These are phyloP conservation scores for Heterodera carotae DNA, from an alignment of 1,140 invertebrate species.

Conservation along the genomic window DNA sequence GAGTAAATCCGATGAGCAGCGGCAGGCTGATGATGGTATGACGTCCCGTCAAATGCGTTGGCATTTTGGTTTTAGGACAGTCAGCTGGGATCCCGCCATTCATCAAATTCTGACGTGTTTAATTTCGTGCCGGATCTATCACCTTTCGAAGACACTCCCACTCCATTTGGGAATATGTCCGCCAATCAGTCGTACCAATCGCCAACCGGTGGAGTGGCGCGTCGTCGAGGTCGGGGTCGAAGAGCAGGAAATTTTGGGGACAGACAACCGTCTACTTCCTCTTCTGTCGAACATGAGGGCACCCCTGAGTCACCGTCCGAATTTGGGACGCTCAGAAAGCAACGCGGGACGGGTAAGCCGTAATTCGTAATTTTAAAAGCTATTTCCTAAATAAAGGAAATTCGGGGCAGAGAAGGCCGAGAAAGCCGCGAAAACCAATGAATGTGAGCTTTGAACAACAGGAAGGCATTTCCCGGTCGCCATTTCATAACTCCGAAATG, in stretches of 20 bases:
- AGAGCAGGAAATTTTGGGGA: conserved; percentile 31
- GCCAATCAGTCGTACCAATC: conserved; percentile 23
- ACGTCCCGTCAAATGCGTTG: not conserved
- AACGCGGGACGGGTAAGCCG: conserved; percentile 7
- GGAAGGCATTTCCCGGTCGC: not conserved
- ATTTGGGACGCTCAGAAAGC: conserved; percentile 23
- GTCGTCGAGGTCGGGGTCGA: conserved; percentile 28
- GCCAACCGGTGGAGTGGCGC: conserved; percentile 16
- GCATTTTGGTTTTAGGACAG: not conserved
- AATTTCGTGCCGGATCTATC: conserved; percentile 9
- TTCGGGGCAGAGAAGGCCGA: conserved; percentile 18
- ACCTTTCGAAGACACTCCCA: conserved; percentile 16
- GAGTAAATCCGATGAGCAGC: not conserved
- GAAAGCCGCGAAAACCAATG: conserved; percentile 29
- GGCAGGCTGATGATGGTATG: conserved; percentile 10
- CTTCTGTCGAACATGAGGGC: conserved; percentile 23
- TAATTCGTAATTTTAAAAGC: not conserved
- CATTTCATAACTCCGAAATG: not conserved
- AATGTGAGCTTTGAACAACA: conserved; percentile 27
- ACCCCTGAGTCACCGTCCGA: conserved; percentile 31
- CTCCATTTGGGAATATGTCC: conserved; percentile 6
- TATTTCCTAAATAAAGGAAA: conserved; percentile 17
- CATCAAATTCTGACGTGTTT: conserved; percentile 1
- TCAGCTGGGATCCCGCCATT: not conserved
- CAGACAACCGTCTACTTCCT: conserved; percentile 26